Evolutionary conservation across 2,888 invertebrate genomes (phyloP), one percentile per base, ranked within the genome.

Genomic region (Atethmia centrago): DNA sequence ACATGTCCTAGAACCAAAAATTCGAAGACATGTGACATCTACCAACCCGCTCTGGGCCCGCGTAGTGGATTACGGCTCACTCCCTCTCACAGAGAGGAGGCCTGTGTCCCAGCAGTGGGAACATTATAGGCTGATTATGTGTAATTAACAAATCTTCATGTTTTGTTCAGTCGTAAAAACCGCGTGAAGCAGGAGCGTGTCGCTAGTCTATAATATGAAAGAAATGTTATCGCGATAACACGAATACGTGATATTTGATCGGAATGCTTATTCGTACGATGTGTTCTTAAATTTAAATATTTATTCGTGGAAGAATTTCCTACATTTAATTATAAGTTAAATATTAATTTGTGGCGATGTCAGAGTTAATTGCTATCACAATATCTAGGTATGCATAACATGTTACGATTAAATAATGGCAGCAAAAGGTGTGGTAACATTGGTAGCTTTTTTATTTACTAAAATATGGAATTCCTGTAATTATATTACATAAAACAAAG

Each of bases 161-260:
- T n/a, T 64, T 31, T 31, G 3, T n/a, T 16, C 7, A 64, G 16
- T 31, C 53, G 3, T 63, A 21, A 51, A 45, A 49, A 31, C 21
- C 3, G 10, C 0, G n/a, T 16, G 16, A 55, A 55, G 31, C 31
- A 55, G 16, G 55, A 31, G 7, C 16, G 0, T 9, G 3, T 64
- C 2, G 7, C 53, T 64, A n/a, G 64, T 55, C 55, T 64, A 31
- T 55, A 36, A 56, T 79, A 74, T 74, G 51, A 72, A 77, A 77
- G 49, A 79, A 77, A 82, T 82, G 70, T 75, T 86, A 85, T 84
- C 84, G 73, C 75, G 84, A 78, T 82, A 75, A 45, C 77, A 82
- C 68, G 69, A 76, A 79, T 85, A 85, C 70, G 62, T 79, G 84
- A 84, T 84, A 85, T 84, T 84, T 74, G 74, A 86, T 79, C 65